A percentile compares a stretch with the other conserved stretches of the same genome.
Conservation (phyloP, 2,113 vertebrate species). For the cat (Felis catus) region DNA sequence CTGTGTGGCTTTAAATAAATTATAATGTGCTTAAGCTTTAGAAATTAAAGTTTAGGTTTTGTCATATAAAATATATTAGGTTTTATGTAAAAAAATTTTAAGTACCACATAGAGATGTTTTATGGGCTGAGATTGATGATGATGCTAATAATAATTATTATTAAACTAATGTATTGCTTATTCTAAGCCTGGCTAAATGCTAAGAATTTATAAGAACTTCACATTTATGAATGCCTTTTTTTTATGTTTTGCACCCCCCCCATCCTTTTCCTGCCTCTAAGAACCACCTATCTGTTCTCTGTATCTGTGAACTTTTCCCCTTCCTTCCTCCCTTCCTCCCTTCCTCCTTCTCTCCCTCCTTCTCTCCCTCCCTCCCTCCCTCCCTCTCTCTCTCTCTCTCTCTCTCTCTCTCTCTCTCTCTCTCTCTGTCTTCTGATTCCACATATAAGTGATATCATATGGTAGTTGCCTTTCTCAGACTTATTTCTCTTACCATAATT, state of each 20-base stretch:
- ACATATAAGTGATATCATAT: neutral
- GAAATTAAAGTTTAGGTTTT: neutral
- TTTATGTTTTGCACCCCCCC: neutral
- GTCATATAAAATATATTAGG: neutral
- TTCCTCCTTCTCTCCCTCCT: rapidly evolving
- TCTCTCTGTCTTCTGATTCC: neutral
- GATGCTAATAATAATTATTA: neutral
- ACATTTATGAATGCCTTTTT: neutral
- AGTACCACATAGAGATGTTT: neutral
- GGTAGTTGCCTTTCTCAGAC: neutral
- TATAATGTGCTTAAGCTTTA: neutral
- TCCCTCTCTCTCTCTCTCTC: too few species aligned
- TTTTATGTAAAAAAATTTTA: neutral
- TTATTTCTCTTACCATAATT: neutral
- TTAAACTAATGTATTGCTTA: neutral
- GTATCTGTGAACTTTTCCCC: neutral
- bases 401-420: neutral
- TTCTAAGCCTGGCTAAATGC: neutral
- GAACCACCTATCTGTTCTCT: neutral
- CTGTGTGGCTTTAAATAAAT: neutral
- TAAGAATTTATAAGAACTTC: neutral
- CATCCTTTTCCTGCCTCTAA: neutral
- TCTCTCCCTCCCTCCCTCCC: too few species aligned
- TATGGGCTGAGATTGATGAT: neutral
- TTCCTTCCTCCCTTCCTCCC: neutral